Base-by-base conservation (phyloP, 2,888 invertebrate genomes). In the Cosmia trapezina region DNA sequence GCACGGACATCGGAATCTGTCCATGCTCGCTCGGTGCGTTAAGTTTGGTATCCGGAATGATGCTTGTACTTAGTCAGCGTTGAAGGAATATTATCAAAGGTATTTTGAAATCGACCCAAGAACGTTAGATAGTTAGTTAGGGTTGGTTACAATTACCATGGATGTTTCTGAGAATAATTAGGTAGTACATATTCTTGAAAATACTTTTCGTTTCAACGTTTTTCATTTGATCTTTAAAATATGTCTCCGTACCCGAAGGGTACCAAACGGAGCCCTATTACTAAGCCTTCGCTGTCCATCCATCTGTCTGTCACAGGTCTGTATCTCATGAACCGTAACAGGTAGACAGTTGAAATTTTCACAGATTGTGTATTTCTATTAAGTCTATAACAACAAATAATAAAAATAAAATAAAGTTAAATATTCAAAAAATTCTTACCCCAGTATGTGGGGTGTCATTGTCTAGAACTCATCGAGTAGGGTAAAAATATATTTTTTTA, bases 21-120 rank as follows among this genome's bases (percentile, higher is more conserved):
- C 57, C 47, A 51, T 71, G 67, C 54, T 62, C 72, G 70, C 37
- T 70, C 60, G 59, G 33, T 79, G 53, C 61, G 59, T 73, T 47
- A 70, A 71, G 61, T 69, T 70, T 62, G 74, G 49, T 67, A 69
- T 79, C 67, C 56, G 59, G 28, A 73, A 67, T 66, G 57, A 83
- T 75, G 45, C 17, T 71, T 3, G 68, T 47, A n/a, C n/a, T n/a
- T n/a, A 57, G 37, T 51, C 62, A 49, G 41, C 49, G 43, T 83
- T 71, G 70, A 37, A 64, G 28, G 28, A 69, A 61, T 60, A 53
- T 28, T 19, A 45, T 74, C 71, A 73, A 61, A 70, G 56, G 61
- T 28, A 28, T 57, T 70, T 59, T 14, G 4, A 71, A 67, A 69
- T 60, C 4, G 41, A 68, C 51, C 28, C 41, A 33, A 45, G 22